Evolutionary conservation across 2,888 invertebrate genomes (phyloP).

Genomic region (Timema cristinae): DNA sequence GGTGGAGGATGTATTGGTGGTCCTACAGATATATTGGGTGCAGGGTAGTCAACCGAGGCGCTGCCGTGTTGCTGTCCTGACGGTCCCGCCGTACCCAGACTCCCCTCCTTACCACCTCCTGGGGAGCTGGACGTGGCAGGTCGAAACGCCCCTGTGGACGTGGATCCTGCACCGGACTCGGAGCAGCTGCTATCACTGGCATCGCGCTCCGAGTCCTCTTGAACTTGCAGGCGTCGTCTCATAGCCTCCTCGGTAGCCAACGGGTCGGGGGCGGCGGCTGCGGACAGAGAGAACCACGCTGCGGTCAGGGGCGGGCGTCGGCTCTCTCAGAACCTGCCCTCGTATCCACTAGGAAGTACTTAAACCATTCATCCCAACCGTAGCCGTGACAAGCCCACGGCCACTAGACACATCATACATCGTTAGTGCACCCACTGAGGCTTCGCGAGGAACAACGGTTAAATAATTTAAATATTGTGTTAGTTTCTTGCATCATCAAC

Average conservation of each 20-base stretch:
- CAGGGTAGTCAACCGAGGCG: constrained; percentile 60
- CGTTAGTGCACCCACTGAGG: too few relatives aligned
- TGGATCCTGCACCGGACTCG: constrained; percentile 40
- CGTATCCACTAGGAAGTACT: background rate
- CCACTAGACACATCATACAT: too few relatives aligned
- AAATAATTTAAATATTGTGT: too few relatives aligned
- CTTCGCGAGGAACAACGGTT: too few relatives aligned
- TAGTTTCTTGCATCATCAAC: too few relatives aligned
- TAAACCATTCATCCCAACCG: too few relatives aligned
- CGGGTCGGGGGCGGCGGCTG: constrained; percentile 31
- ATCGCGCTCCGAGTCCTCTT: constrained; percentile 40
- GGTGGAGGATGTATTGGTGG: constrained; percentile 90
- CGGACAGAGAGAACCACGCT: constrained; percentile 33
- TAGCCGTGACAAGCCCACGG: too few relatives aligned
- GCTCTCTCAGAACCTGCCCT: constrained; percentile 11
- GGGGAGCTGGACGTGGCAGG: constrained; percentile 34
- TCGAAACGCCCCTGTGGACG: constrained; percentile 33
- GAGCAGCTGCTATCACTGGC: constrained; percentile 41
- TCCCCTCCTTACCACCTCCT: constrained; percentile 12
- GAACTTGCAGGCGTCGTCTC: constrained; percentile 35
- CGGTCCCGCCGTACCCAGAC: constrained; percentile 46
- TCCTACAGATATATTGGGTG: constrained; percentile 90
- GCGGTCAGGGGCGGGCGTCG: constrained; percentile 15
- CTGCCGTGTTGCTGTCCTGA: constrained; percentile 48
- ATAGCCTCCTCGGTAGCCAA: constrained; percentile 36